phyloP scores from a whole-genome alignment of 2,113 vertebrate genomes.

The Macrotus californicus region DNA sequence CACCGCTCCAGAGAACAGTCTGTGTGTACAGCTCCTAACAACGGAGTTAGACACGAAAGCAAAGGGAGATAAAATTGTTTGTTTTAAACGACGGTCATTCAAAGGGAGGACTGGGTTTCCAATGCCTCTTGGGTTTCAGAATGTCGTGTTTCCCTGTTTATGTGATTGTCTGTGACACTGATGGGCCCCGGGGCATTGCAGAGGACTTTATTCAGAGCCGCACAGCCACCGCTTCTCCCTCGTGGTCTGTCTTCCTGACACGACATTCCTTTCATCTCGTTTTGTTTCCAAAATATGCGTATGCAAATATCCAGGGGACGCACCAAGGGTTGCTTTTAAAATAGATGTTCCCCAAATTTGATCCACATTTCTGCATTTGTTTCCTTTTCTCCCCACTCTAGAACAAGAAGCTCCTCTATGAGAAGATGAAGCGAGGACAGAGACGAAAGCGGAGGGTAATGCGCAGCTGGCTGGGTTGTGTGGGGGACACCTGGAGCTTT shows the following conservation, averaged over 20 bases:
- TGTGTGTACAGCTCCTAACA: constrained; percentile 38
- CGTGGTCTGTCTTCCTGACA: constrained; percentile 67
- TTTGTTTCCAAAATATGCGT: constrained; percentile 72
- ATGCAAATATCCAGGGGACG: constrained; percentile 63
- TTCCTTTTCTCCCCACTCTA: constrained; percentile 66
- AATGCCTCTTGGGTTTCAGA: not conserved
- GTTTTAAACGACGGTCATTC: constrained; percentile 48
- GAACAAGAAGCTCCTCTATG: constrained; percentile 95
- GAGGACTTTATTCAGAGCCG: constrained; percentile 59
- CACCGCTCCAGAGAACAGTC: constrained; percentile 36
- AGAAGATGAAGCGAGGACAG: constrained; percentile 90
- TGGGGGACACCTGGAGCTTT: not conserved
- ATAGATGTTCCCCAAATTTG: constrained; percentile 49
- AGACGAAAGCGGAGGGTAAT: constrained; percentile 93
- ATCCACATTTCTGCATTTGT: constrained; percentile 52
- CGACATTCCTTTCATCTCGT: constrained; percentile 52
- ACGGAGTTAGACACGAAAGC: constrained; percentile 62
- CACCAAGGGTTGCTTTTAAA: constrained; percentile 62
- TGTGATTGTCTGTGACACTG: constrained; percentile 60
- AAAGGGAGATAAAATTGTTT: constrained; percentile 64
- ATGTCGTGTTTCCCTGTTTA: constrained; percentile 47
- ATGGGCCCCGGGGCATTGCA: constrained; percentile 54
- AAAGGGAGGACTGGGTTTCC: constrained; percentile 24
- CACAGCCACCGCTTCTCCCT: constrained; percentile 57
- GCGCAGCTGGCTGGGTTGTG: not conserved